Base-by-base conservation (phyloP, 2,113 vertebrate genomes). In the Lynx canadensis region DNA sequence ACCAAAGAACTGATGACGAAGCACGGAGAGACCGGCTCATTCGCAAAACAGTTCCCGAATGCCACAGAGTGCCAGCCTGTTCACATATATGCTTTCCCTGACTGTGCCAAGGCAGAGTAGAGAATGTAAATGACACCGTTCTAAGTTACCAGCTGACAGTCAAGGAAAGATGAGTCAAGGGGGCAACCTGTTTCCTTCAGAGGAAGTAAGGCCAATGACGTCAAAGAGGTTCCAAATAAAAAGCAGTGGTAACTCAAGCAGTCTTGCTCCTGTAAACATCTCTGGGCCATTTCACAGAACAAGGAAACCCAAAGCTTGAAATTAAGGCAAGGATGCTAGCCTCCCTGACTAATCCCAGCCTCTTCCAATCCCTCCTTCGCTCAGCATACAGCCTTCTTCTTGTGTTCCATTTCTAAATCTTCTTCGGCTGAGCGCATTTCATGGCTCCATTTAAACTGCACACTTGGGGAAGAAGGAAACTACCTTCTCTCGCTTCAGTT, bases 241-340 rank as follows among this genome's bases (percentile, higher is more conserved):
- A 52, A 1, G 93, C 41, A 23, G 33, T 48, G 79, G 92, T 92
- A 86, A 97, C 91, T 89, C 45, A 65, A 95, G 91, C n/a, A 83
- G 91, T 18, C 88, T 45, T 36, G 80, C n/a, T 84, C 78, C 18
- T 33, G 41, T 91, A 82, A 97, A 96, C 95, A 98, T 15, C 68
- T 15, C 29, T 2, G 74, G 41, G 83, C 79, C 94, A 50, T 50
- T 80, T 36, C 25, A 15, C 81, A 38, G 88, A 73, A 65, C 50
- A 55, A 93, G 94, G 88, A 63, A 79, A 55, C 45, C 45, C 33
- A 11, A 48, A 16, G 86, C 57, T 97, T 71, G 9, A 36, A 88
- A 36, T 27, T 9, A 21, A 97, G 94, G 76, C 27, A 29, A 90
- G 80, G 57, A 60, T 19, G 69, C 50, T 23, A 3, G 19, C 50